Conservation (phyloP, 2,888 invertebrate species). For the Dicyrtoma fusca region DNA sequence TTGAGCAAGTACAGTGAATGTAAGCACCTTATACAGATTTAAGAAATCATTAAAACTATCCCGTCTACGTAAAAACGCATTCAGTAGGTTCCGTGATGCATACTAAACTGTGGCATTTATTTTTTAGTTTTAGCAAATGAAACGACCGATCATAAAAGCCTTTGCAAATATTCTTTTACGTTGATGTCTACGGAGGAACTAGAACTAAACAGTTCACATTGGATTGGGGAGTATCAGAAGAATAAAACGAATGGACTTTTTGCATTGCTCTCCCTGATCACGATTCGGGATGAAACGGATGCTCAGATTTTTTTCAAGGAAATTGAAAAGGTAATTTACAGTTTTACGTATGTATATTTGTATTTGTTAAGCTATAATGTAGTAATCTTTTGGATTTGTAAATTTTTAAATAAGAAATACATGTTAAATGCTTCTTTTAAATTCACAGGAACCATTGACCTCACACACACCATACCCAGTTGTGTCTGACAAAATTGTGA, state of each 20-base stretch:
- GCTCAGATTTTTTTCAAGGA: neutral
- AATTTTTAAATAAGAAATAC: neutral
- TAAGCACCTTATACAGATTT: slow-evolving; percentile 29
- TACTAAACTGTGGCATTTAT: neutral
- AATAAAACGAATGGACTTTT: neutral
- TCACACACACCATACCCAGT: slow-evolving; percentile 42
- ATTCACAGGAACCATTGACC: slow-evolving; percentile 1
- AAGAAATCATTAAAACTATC: too few species aligned
- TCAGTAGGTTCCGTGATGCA: neutral
- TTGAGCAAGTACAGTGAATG: slow-evolving; percentile 54
- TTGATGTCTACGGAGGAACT: slow-evolving; percentile 19
- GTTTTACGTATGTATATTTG: too few species aligned
- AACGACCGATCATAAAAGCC: slow-evolving; percentile 34
- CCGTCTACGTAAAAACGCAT: too few species aligned
- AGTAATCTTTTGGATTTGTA: neutral
- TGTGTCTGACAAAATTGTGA: slow-evolving; percentile 39
- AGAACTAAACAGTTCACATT: neutral
- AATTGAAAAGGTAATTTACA: slow-evolving; percentile 11
- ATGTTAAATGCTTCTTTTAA: neutral
- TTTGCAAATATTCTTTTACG: slow-evolving; percentile 45
- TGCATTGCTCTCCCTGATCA: neutral
- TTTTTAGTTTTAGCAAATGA: slow-evolving; percentile 21
- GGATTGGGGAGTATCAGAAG: neutral
- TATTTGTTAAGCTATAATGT: too few species aligned
- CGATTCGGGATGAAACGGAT: neutral